These are phyloP conservation scores for Neotragus pygmaeus DNA, from an alignment of 2,113 vertebrate genomes.

Conservation along the genomic window DNA sequence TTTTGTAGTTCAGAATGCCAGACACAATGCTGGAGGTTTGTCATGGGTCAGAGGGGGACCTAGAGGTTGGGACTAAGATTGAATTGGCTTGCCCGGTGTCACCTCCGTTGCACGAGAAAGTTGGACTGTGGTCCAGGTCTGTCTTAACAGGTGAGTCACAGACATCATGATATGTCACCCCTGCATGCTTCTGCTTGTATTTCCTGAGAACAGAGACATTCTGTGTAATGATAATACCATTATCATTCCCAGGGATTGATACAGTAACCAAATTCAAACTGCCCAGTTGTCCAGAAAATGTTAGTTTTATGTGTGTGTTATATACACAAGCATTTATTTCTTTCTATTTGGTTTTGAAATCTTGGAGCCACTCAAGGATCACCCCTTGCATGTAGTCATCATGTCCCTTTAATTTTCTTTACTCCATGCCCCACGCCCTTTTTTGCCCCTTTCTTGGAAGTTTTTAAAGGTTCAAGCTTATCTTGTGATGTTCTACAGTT, in stretches of 20 bases:
- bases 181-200: not conserved
- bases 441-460: not conserved
- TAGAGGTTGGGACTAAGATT: too few species aligned
- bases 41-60: not conserved
- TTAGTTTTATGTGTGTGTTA: not conserved
- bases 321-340: not conserved
- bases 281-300: not conserved
- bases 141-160: not conserved
- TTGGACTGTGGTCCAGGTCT: not conserved
- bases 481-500: not conserved
- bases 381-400: not conserved
- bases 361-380: not conserved
- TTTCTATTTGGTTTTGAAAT: not conserved
- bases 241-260: not conserved
- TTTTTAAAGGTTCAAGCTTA: not conserved
- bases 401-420: not conserved
- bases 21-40: not conserved
- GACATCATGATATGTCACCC: not conserved
- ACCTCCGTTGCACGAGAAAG: not conserved
- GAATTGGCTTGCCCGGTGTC: not conserved
- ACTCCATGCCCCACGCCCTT: not conserved
- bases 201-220: not conserved
- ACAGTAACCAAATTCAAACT: not conserved
- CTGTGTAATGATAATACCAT: not conserved
- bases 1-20: too few species aligned